Evolutionary conservation across 2,797 vertebrate genomes (phyloP).

Genomic region (Balearica regulorum): DNA sequence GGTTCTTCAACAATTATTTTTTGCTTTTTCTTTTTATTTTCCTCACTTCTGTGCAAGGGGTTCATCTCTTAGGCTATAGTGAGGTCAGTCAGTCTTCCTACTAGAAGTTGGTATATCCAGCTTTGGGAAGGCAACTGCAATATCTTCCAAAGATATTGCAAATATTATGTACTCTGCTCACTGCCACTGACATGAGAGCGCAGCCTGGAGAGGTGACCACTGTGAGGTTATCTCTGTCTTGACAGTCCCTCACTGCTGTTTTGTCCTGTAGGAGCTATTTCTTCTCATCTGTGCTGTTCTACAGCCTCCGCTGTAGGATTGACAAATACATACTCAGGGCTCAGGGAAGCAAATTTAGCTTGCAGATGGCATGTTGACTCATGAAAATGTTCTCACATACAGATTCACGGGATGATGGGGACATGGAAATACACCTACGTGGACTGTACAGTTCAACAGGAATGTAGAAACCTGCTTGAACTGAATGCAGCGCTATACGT

Average conservation of each 20-base stretch:
- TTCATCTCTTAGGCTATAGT: not conserved
- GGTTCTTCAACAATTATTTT: not conserved
- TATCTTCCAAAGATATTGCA: not conserved
- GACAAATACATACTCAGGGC: not conserved
- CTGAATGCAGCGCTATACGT: not conserved
- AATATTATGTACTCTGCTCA: not conserved
- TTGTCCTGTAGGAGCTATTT: not conserved
- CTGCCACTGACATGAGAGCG: not conserved
- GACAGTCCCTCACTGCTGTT: not conserved
- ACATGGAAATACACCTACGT: fast-evolving
- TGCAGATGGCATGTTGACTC: not conserved
- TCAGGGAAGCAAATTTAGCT: not conserved
- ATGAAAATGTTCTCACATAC: not conserved
- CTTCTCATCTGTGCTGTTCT: not conserved
- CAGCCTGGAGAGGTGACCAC: fast-evolving
- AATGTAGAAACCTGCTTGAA: not conserved
- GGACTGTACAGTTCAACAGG: not conserved
- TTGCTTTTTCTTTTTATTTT: fast-evolving
- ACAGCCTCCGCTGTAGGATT: not conserved
- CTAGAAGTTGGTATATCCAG: not conserved
- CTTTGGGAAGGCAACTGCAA: not conserved
- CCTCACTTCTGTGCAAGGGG: fast-evolving
- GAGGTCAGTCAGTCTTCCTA: not conserved
- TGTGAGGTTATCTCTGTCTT: not conserved
- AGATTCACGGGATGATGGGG: not conserved